Evolutionary conservation across 2,113 vertebrate genomes (phyloP).

Genomic region (Laticauda laticaudata): DNA sequence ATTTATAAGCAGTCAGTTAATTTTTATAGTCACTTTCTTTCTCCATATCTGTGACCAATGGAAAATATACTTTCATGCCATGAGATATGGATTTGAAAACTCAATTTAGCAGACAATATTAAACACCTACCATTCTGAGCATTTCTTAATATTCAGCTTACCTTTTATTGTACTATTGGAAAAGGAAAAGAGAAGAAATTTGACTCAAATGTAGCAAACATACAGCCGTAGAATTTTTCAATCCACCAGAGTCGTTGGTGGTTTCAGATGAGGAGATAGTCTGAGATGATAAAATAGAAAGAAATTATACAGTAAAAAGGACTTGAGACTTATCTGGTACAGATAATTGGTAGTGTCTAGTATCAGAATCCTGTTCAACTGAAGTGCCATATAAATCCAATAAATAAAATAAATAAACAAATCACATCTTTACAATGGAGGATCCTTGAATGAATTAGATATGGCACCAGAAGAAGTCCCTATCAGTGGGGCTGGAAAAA

Average conservation of each 20-base stretch:
- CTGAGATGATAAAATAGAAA: not conserved
- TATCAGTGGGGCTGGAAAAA: no score
- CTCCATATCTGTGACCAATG: not conserved
- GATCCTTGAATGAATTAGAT: not conserved
- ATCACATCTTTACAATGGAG: not conserved
- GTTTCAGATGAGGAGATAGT: not conserved
- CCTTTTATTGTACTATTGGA: not conserved
- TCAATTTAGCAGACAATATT: not conserved
- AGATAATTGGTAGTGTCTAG: not conserved
- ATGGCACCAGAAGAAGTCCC: no score
- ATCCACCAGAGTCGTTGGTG: not conserved
- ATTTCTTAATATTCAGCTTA: not conserved
- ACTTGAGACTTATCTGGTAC: not conserved
- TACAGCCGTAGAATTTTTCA: not conserved
- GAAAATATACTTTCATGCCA: not conserved
- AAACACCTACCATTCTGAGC: not conserved
- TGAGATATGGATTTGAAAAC: not conserved
- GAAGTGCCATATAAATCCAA: not conserved
- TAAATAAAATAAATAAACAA: not conserved
- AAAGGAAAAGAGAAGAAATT: not conserved
- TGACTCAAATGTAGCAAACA: not conserved
- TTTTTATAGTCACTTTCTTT: not conserved
- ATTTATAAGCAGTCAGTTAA: not conserved
- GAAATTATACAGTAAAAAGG: not conserved
- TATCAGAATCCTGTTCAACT: not conserved